Evolutionary conservation across 1,140 invertebrate species (phyloP).

Genomic region (Andrena cerasifolii): DNA sequence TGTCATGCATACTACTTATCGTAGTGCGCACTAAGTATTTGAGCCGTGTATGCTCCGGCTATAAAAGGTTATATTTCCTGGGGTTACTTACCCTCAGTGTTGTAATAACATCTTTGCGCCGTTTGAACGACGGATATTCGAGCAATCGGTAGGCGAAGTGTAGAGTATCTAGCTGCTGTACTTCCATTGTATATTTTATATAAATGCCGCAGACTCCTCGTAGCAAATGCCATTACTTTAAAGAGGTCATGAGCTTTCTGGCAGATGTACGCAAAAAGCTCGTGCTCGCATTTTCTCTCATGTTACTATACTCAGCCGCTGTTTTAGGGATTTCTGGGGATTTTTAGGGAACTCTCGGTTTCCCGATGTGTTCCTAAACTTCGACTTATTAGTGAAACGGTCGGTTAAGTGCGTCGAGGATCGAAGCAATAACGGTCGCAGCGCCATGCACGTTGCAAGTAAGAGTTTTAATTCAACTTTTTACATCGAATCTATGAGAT

Average conservation of each 20-base stretch:
- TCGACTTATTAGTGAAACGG: slow-evolving; percentile 81
- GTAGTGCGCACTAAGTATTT: neutral
- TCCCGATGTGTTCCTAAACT: slow-evolving; percentile 29
- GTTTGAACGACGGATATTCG: slow-evolving; percentile 59
- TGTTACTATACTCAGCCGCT: slow-evolving; percentile 5
- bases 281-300: slow-evolving; percentile 7
- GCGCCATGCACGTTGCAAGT: slow-evolving; percentile 85
- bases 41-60: neutral
- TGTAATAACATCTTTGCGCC: slow-evolving; percentile 65
- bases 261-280: slow-evolving; percentile 25
- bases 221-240: slow-evolving; percentile 74
- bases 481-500: neutral
- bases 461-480: slow-evolving; percentile 74
- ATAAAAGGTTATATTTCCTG: slow-evolving; percentile 59
- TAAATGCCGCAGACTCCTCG: slow-evolving; percentile 69
- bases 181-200: slow-evolving; percentile 74
- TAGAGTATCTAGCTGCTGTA: slow-evolving; percentile 57
- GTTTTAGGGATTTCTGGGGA: slow-evolving; percentile 28
- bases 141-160: slow-evolving; percentile 56
- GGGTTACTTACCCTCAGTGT: slow-evolving; percentile 64
- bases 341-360: too few species aligned
- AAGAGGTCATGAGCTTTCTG: slow-evolving; percentile 48
- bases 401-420: slow-evolving; percentile 75
- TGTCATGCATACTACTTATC: neutral
- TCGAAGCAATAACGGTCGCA: slow-evolving; percentile 86